Conservation (phyloP, 1,140 invertebrate genomes). For the Phthorimaea operculella region DNA sequence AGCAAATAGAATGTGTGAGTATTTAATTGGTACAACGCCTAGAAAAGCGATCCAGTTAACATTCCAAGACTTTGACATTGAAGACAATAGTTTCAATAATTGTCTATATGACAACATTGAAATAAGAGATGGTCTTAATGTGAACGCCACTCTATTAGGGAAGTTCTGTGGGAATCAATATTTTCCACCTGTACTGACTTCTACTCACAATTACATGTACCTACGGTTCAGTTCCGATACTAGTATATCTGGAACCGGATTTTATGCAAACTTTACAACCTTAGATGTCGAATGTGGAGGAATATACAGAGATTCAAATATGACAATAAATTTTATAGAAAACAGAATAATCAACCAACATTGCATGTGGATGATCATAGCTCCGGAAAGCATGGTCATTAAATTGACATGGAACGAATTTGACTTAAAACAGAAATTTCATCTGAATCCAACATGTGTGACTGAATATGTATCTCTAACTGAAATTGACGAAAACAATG, state of each 20-base stretch:
- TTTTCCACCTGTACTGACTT: constrained; percentile 71
- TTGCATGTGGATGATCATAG: constrained; percentile 86
- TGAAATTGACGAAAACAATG: constrained; percentile 65
- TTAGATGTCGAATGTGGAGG: constrained; percentile 79
- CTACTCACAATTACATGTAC: constrained; percentile 78
- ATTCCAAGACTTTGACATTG: constrained; percentile 79
- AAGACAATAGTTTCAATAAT: constrained; percentile 51
- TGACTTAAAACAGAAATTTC: too few relatives aligned
- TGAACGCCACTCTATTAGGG: constrained; percentile 76
- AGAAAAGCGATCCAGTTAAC: constrained; percentile 72
- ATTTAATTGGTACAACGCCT: constrained; percentile 74
- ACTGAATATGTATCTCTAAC: constrained; percentile 82
- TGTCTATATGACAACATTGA: constrained; percentile 60
- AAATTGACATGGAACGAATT: constrained; percentile 81
- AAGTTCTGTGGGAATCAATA: constrained; percentile 67
- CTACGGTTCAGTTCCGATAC: constrained; percentile 74
- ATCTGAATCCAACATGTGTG: constrained; percentile 74
- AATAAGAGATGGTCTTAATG: constrained; percentile 76
- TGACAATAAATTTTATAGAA: constrained; percentile 70
- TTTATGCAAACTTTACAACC: constrained; percentile 78
- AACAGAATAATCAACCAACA: constrained; percentile 74
- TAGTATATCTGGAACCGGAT: constrained; percentile 73
- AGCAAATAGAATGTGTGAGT: constrained; percentile 75
- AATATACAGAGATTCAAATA: constrained; percentile 68
- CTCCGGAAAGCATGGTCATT: constrained; percentile 75